Evolutionary conservation across 1,140 invertebrate genomes (phyloP).

Genomic region (Drosophila virilis): DNA sequence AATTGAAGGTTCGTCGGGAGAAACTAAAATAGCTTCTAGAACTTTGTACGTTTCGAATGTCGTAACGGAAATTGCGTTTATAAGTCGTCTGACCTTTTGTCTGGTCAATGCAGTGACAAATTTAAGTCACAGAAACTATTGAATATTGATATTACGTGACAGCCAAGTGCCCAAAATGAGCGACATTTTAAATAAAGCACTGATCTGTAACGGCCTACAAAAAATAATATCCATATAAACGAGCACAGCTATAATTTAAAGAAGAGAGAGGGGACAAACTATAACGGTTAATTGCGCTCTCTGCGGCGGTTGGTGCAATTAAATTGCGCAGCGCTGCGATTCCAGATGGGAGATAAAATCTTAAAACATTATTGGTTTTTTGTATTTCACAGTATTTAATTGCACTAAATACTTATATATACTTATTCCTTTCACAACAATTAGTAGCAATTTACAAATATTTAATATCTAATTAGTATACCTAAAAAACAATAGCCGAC

Average conservation of each 20-base stretch:
- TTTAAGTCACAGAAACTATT: constrained; percentile 19
- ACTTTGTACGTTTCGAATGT: constrained; percentile 27
- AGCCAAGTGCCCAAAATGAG: too few species aligned
- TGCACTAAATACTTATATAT: constrained; percentile 1
- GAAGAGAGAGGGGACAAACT: constrained; percentile 42
- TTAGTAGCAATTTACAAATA: constrained; percentile 6
- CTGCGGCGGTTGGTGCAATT: constrained; percentile 43
- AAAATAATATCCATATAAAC: neutral
- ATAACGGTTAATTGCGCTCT: constrained; percentile 60
- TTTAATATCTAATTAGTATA: neutral
- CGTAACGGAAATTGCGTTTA: constrained; percentile 38
- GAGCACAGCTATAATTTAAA: constrained; percentile 5
- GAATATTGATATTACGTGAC: neutral
- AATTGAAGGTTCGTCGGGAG: constrained; percentile 16
- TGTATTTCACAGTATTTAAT: too few species aligned
- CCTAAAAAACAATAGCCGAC: constrained; percentile 33
- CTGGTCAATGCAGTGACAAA: constrained; percentile 9
- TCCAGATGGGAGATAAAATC: constrained; percentile 19
- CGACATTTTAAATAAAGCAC: neutral
- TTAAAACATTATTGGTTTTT: too few species aligned
- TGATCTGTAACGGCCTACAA: neutral
- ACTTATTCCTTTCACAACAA: neutral
- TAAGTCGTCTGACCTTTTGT: constrained; percentile 32
- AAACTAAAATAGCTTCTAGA: constrained; percentile 7
- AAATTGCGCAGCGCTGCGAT: constrained; percentile 55